Conservation (phyloP, 1,140 invertebrate species). For the Apis dorsata region DNA sequence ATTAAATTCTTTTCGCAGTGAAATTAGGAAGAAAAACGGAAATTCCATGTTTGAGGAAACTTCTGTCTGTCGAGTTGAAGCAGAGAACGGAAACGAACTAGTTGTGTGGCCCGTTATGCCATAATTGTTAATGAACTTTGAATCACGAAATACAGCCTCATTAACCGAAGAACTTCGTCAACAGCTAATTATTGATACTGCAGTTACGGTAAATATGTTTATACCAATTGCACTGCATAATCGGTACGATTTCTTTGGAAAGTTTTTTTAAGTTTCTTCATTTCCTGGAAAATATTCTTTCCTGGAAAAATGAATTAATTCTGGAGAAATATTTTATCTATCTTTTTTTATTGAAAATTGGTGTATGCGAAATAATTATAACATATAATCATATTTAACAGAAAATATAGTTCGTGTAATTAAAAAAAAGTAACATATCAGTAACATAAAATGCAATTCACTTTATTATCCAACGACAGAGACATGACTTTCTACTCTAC, state of each 20-base stretch:
- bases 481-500: no score
- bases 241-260: not conserved
- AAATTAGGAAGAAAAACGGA: constrained; percentile 55
- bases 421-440: no score
- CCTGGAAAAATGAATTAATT: no score
- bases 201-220: not conserved
- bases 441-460: no score
- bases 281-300: no score
- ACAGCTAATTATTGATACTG: not conserved
- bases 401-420: no score
- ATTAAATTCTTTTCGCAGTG: not conserved
- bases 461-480: no score
- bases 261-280: no score
- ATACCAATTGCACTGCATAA: not conserved
- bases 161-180: not conserved
- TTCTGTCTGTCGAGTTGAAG: constrained; percentile 5
- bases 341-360: no score
- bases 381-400: no score
- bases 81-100: not conserved
- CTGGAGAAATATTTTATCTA: no score
- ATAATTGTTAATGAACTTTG: not conserved
- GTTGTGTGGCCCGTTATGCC: not conserved
- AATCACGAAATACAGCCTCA: not conserved
- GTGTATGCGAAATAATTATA: no score
- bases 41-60: constrained; percentile 30